Evolutionary conservation across 2,113 vertebrate species (phyloP).

Genomic region (Xyrauchen texanus): DNA sequence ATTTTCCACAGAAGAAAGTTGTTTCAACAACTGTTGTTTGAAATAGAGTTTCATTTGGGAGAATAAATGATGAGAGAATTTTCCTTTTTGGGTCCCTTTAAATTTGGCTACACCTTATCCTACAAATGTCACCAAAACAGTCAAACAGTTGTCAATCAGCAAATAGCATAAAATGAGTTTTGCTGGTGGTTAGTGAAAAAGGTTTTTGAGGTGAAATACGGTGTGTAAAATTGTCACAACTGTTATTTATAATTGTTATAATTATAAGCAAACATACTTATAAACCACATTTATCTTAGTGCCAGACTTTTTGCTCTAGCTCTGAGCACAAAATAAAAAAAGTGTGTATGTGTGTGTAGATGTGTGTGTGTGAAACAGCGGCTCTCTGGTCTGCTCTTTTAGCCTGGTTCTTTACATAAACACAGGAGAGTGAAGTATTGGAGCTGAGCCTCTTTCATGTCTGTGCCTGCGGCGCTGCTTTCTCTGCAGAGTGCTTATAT

Average conservation of each 20-base stretch:
- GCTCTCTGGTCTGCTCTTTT: conserved; percentile 21
- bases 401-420: conserved; percentile 46
- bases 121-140: too few species aligned
- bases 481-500: conserved; percentile 36
- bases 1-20: too few species aligned
- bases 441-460: conserved; percentile 50
- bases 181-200: too few species aligned
- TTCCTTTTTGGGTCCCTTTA: not conserved
- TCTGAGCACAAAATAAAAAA: not conserved
- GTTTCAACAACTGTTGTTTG: too few species aligned
- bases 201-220: too few species aligned
- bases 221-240: too few species aligned
- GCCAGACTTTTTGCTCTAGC: not conserved
- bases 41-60: too few species aligned
- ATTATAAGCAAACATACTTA: too few species aligned
- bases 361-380: not conserved
- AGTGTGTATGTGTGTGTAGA: not conserved
- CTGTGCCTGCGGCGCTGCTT: conserved; percentile 28
- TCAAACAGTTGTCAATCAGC: too few species aligned
- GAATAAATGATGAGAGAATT: not conserved
- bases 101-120: not conserved
- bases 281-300: too few species aligned
- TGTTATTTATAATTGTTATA: too few species aligned
- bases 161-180: too few species aligned
- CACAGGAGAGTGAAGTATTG: conserved; percentile 37